Base-by-base conservation (phyloP, 2,113 vertebrate genomes). In the Hydrolagus affinis region DNA sequence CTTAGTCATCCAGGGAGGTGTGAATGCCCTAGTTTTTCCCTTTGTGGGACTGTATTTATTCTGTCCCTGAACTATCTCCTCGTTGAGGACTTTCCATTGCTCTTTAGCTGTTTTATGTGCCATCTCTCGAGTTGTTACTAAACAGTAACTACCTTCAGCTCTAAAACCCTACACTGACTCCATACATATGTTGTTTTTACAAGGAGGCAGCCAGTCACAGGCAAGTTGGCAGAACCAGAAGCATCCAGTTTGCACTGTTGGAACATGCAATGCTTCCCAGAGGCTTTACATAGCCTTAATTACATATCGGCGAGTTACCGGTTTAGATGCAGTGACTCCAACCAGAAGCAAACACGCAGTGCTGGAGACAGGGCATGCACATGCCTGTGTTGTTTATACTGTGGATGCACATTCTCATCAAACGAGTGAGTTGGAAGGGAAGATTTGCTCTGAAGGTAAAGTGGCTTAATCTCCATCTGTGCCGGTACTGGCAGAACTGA, bases 381-480 rank as follows among this genome's bases (percentile, higher is more conserved):
- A 56, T 56, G 73, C 73, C 17, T 75, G 73, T 75, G 73, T 75
- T 75, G 73, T 75, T 75, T 56, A 75, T 56, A 56, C 17, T 75
- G 73, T 56, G 73, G 19, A 21, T 57, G 32, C 44, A 44, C 73
- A 74, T 56, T 74, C 4, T 28, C 72, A 75, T 56, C 73, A 75
- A 75, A 75, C 17, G 7, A 64, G 25, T 25, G 64, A 12, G 19
- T 25, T 28, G 77, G 7, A 64, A 64, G 30, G 59, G 64, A 14
- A 80, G 77, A 25, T 64, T 15, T 64, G 59, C 77, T 64, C 23
- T 25, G 64, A 78, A 78, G n/a, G 21, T 28, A 74, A 75, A 75
- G 73, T 57, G 32, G 73, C 56, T 75, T 75, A 7, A n/a, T 80
- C 12, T 80, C 23, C 64, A 14, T 64, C 25, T 28, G 17, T 80